Percentiles rank a stretch among this genome's conserved stretches.
Evolutionary conservation across 2,113 vertebrate genomes (phyloP).

Genomic region (Notiomystis cincta): DNA sequence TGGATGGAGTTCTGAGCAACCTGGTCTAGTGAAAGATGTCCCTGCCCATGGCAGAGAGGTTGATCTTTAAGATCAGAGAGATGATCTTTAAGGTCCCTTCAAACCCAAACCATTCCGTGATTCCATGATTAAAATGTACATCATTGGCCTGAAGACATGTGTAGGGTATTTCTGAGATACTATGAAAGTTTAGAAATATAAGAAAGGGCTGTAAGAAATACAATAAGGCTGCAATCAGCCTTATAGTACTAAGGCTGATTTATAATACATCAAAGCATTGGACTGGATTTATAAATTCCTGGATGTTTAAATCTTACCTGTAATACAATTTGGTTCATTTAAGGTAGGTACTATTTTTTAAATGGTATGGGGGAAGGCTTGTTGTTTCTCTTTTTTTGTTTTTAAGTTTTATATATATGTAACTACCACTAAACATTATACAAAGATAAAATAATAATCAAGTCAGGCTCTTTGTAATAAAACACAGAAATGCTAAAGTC

Average conservation of each 20-base stretch:
- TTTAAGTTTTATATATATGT: background rate
- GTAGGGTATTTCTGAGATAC: background rate
- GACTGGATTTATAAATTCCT: background rate
- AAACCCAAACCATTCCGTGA: background rate
- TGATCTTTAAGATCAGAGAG: background rate
- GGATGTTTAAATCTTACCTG: background rate
- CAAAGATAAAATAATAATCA: background rate
- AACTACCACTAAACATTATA: background rate
- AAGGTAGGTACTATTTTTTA: background rate
- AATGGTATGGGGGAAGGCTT: background rate
- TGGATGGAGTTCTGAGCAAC: background rate
- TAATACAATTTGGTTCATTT: background rate
- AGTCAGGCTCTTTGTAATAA: background rate
- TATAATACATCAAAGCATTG: background rate
- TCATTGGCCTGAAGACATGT: background rate
- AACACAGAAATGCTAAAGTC: background rate
- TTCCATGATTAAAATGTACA: background rate
- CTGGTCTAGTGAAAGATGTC: background rate
- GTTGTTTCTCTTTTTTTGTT: no score
- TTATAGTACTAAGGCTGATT: background rate
- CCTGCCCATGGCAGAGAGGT: background rate
- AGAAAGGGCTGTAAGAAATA: background rate
- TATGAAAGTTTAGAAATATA: background rate
- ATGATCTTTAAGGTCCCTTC: background rate
- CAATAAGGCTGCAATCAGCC: background rate